These are phyloP conservation scores for Invenusta paracnida DNA, from an alignment of 2,888 invertebrate genomes.

Conservation along the genomic window DNA sequence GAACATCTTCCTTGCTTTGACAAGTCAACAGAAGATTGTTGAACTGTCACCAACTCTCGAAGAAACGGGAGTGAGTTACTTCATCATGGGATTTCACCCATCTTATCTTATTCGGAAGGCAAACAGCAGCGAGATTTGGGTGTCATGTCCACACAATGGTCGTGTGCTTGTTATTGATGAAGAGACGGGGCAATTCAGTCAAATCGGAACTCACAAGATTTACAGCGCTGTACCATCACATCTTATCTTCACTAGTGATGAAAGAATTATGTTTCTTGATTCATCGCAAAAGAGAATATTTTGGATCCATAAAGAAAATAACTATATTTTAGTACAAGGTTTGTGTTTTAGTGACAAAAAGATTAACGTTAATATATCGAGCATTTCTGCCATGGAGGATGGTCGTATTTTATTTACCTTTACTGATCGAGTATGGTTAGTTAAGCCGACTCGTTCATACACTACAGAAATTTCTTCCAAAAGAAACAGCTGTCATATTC, in stretches of 20 bases:
- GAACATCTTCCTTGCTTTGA: constrained; percentile 30
- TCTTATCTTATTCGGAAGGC: constrained; percentile 34
- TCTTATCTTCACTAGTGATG: constrained; percentile 22
- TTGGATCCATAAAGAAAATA: constrained; percentile 35
- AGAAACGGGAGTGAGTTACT: constrained; percentile 27
- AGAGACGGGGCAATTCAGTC: constrained; percentile 24
- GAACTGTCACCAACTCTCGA: constrained; percentile 19
- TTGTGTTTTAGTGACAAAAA: neutral
- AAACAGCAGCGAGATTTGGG: constrained; percentile 31
- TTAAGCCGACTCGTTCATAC: neutral
- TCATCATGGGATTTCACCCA: constrained; percentile 19
- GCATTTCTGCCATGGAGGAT: neutral
- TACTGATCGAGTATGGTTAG: neutral
- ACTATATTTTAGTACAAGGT: constrained; percentile 34
- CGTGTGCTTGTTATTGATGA: constrained; percentile 24
- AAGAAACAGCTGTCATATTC: neutral
- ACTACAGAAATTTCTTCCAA: neutral
- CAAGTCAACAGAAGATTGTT: constrained; percentile 28
- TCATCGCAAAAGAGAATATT: constrained; percentile 30
- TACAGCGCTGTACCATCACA: constrained; percentile 35
- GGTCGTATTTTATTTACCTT: neutral
- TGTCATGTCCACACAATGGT: constrained; percentile 37
- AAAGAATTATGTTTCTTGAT: constrained; percentile 36
- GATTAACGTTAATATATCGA: neutral
- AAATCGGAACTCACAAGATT: constrained; percentile 33